A percentile compares a stretch with the other conserved stretches of the same genome.
Evolutionary conservation across 1,140 invertebrate genomes (phyloP).

Genomic region (Chrysoperla carnea): DNA sequence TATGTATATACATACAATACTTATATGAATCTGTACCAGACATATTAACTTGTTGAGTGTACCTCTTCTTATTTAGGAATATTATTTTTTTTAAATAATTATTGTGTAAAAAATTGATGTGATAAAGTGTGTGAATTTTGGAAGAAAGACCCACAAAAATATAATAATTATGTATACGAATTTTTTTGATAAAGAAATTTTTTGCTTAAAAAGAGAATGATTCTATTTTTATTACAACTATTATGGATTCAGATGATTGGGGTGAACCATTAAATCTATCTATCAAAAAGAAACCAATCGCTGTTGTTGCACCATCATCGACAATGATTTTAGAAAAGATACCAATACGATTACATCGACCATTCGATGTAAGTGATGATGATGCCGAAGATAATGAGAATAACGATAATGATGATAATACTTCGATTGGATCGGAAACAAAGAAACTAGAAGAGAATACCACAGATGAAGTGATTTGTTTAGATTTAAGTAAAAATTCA

Average conservation of each 20-base stretch:
- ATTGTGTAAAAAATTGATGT: no score
- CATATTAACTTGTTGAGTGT: no score
- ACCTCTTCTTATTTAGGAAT: no score
- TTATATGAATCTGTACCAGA: no score
- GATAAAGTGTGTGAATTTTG: no score
- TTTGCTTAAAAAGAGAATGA: no score
- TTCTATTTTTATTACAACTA: conserved; percentile 9
- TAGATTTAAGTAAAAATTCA: conserved; percentile 4
- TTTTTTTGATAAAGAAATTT: no score
- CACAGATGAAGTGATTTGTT: background rate
- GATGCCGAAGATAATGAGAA: conserved; percentile 8
- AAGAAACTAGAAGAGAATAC: conserved; percentile 6
- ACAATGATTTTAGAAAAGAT: background rate
- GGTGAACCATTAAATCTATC: conserved; percentile 24
- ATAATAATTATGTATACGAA: no score
- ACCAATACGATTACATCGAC: background rate
- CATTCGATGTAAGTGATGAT: conserved; percentile 3
- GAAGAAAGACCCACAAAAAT: no score
- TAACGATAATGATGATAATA: conserved; percentile 5
- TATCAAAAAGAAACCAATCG: conserved; percentile 27
- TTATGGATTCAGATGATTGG: conserved; percentile 4
- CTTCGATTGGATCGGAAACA: conserved; percentile 2
- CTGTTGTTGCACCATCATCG: conserved; percentile 23
- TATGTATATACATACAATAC: no score
- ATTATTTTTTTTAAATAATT: no score